Evolutionary conservation across 2,113 vertebrate genomes (phyloP).

Genomic region (Callopanchax toddi): DNA sequence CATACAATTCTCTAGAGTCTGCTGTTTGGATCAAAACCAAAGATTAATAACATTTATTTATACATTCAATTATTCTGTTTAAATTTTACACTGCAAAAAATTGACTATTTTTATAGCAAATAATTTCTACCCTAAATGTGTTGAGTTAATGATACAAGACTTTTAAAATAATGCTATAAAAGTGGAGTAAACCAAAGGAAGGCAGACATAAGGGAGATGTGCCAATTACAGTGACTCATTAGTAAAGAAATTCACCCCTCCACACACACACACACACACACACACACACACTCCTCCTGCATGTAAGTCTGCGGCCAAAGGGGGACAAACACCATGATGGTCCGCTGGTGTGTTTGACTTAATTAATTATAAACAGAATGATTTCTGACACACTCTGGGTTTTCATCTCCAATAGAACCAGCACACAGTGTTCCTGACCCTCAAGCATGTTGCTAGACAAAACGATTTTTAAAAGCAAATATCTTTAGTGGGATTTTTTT

Average conservation of each 20-base stretch:
- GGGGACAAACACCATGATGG: slow-evolving; percentile 48
- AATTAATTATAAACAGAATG: slow-evolving; percentile 63
- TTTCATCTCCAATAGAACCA: slow-evolving; percentile 23
- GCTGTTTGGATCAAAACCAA: slow-evolving; percentile 60
- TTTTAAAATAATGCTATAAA: slow-evolving; percentile 10
- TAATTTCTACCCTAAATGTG: neutral
- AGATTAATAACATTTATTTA: slow-evolving; percentile 13
- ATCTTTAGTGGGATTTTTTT: too few relatives aligned
- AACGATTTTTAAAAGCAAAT: too few relatives aligned
- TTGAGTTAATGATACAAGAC: neutral
- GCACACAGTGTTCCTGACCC: too few relatives aligned
- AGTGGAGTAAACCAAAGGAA: neutral
- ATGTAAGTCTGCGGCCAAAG: slow-evolving; percentile 44
- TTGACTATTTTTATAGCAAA: neutral
- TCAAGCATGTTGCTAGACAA: too few relatives aligned
- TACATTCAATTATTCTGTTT: neutral
- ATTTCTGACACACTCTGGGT: slow-evolving; percentile 35
- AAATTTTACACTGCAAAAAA: neutral
- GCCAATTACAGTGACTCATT: slow-evolving; percentile 70
- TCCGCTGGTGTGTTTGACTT: slow-evolving; percentile 46
- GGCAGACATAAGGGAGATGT: slow-evolving; percentile 49
- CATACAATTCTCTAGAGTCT: slow-evolving; percentile 28
- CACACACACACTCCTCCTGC: slow-evolving; percentile 39
- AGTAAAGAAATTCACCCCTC: slow-evolving; percentile 60
- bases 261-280: too few relatives aligned